phyloP scores from a whole-genome alignment of 2,888 invertebrate genomes.

The Meiosimyza decipiens region DNA sequence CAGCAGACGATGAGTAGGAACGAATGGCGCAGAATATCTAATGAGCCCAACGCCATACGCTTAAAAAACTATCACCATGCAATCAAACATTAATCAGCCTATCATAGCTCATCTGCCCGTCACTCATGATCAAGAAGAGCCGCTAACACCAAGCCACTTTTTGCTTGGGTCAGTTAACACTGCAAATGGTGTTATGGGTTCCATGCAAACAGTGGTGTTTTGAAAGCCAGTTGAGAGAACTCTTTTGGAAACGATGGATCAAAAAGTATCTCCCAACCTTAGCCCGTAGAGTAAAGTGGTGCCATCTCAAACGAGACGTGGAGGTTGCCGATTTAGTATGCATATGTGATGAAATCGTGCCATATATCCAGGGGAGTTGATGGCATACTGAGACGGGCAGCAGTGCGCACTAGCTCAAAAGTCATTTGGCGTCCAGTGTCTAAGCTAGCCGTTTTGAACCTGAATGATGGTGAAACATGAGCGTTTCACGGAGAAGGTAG shows the following conservation, averaged over 20 bases:
- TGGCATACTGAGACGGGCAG: conserved; percentile 46
- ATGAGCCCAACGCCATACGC: too few species aligned
- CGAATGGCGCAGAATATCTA: too few species aligned
- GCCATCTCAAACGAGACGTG: not conserved
- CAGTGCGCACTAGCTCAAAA: conserved; percentile 46
- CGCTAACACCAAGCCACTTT: conserved; percentile 9
- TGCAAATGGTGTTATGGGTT: not conserved
- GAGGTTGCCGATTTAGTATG: too few species aligned
- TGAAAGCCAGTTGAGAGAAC: not conserved
- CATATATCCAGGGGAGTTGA: conserved; percentile 39
- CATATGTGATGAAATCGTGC: too few species aligned
- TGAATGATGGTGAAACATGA: conserved; percentile 56
- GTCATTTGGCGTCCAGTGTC: conserved; percentile 46
- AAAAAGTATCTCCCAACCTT: not conserved
- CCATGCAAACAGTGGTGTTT: not conserved
- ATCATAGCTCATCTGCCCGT: conserved; percentile 24
- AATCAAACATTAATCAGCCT: too few species aligned
- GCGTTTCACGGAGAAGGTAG: conserved; percentile 40
- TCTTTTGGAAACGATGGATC: not conserved
- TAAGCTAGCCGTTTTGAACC: conserved; percentile 57
- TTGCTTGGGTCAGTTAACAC: not conserved
- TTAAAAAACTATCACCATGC: too few species aligned
- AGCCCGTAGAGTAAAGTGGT: not conserved
- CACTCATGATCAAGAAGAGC: conserved; percentile 12
- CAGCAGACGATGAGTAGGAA: too few species aligned